These are phyloP conservation scores for Diglossa brunneiventris DNA, from an alignment of 2,113 vertebrate species.

Conservation along the genomic window DNA sequence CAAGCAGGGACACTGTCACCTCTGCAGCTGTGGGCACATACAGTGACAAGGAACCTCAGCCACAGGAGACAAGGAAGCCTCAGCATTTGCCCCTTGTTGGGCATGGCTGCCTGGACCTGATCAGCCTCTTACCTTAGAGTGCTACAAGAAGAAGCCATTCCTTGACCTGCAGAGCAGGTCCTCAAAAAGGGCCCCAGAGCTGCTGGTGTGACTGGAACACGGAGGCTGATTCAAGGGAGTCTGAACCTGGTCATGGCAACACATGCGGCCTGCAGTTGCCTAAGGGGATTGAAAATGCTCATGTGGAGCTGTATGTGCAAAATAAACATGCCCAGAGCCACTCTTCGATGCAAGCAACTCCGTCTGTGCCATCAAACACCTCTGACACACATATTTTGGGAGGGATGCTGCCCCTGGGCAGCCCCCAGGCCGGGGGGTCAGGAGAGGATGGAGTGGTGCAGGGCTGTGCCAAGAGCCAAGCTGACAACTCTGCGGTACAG, in stretches of 20 bases:
- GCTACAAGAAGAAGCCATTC: rapidly evolving
- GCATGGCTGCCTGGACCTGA: background rate
- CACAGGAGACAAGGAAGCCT: background rate
- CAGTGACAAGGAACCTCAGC: background rate
- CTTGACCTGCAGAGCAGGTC: background rate
- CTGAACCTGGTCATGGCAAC: background rate
- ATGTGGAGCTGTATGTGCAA: background rate
- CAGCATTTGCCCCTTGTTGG: background rate
- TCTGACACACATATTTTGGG: background rate
- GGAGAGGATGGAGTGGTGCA: background rate
- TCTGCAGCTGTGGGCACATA: background rate
- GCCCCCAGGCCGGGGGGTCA: rapidly evolving
- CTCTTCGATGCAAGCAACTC: background rate
- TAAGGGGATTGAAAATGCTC: background rate
- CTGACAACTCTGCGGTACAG: rapidly evolving
- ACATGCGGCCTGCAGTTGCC: too few relatives aligned
- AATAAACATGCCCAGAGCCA: rapidly evolving
- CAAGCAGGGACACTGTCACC: background rate
- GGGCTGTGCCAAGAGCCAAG: background rate
- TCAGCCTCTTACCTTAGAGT: background rate
- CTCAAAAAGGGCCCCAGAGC: background rate
- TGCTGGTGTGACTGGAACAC: background rate
- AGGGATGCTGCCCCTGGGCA: background rate
- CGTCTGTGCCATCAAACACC: rapidly evolving
- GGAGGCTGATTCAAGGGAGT: rapidly evolving